Conservation (phyloP, 2,113 vertebrate species). For the Colistium nudipinnis region DNA sequence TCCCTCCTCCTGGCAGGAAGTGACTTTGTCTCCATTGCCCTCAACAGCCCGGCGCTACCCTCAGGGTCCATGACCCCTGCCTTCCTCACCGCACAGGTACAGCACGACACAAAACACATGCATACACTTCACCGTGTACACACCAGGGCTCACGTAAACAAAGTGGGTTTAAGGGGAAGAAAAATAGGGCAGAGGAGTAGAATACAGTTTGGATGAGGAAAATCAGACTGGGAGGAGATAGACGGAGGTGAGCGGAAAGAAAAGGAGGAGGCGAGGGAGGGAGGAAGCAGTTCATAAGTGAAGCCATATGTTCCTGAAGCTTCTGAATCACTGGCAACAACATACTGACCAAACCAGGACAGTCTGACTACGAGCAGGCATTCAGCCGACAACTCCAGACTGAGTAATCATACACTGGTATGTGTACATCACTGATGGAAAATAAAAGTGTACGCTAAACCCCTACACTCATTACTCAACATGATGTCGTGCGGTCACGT, state of each 20-base stretch:
- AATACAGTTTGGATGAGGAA: constrained; percentile 15
- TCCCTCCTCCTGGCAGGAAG: constrained; percentile 89
- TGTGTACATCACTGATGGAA: constrained; percentile 18
- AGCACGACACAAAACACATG: background rate
- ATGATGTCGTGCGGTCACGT: background rate
- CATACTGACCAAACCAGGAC: constrained; percentile 57
- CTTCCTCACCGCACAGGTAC: constrained; percentile 93
- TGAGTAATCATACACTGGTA: constrained; percentile 33
- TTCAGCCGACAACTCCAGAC: constrained; percentile 33
- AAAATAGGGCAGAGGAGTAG: background rate
- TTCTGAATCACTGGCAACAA: constrained; percentile 62
- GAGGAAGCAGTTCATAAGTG: constrained; percentile 75
- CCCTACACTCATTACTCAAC: background rate
- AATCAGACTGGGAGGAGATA: constrained; percentile 59
- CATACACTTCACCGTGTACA: background rate
- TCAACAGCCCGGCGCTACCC: constrained; percentile 93
- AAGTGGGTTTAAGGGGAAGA: background rate
- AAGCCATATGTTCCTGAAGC: constrained; percentile 80
- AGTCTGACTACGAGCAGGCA: constrained; percentile 39
- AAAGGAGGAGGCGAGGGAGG: constrained; percentile 51
- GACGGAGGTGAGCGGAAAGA: constrained; percentile 67
- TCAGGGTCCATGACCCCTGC: constrained; percentile 93
- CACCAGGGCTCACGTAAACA: background rate
- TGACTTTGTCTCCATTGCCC: constrained; percentile 91
- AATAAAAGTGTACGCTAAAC: constrained; percentile 14